Percentiles rank a stretch among this genome's conserved stretches.
Conservation (phyloP, 53 echinoderm and acorn worm species). For the Luidia sarsii region DNA sequence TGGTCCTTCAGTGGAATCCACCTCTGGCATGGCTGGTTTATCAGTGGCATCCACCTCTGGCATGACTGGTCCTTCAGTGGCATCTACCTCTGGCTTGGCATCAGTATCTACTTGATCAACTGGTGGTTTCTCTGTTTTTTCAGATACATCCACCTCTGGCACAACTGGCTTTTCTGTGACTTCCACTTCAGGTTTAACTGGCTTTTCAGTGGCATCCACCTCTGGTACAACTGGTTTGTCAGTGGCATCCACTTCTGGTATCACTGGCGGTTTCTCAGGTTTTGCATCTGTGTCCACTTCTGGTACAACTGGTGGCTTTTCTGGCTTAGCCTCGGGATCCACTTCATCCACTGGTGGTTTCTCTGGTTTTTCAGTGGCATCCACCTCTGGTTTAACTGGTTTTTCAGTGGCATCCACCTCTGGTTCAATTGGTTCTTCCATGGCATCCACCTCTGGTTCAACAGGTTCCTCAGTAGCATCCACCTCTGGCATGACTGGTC, state of each 20-base stretch:
- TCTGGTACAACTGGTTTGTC: background rate
- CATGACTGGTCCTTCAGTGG: background rate
- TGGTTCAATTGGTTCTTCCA: no score
- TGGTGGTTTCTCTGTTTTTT: background rate
- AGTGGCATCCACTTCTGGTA: background rate
- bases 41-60: no score
- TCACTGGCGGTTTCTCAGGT: slow-evolving; percentile 4
- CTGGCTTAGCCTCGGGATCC: no score
- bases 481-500: no score
- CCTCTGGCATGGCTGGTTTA: background rate
- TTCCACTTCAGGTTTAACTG: no score
- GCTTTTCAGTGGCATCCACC: background rate
- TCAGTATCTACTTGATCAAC: background rate
- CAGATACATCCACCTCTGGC: background rate
- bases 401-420: no score
- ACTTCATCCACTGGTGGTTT: no score
- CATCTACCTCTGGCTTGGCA: background rate
- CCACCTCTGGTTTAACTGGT: no score
- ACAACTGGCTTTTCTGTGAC: no score
- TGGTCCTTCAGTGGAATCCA: background rate
- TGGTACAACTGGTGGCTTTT: background rate
- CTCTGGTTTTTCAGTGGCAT: no score
- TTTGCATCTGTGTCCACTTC: background rate
- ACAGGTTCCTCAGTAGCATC: no score
- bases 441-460: no score